A percentile compares a stretch with the other conserved stretches of the same genome.
phyloP scores from a whole-genome alignment of 2,113 vertebrate species.

The Nipponia nippon region DNA sequence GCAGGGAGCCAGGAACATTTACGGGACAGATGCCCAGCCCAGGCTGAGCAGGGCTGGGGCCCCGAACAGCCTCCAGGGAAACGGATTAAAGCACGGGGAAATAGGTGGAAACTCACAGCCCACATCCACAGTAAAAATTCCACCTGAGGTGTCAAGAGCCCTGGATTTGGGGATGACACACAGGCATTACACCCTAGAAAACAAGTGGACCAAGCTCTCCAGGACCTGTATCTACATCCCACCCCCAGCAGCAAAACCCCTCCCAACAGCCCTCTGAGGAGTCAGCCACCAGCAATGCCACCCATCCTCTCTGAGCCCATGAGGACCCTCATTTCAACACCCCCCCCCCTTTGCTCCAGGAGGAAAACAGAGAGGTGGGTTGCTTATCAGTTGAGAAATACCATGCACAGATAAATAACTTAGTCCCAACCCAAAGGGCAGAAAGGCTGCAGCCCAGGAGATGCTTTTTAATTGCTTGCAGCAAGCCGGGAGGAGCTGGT shows the following conservation, averaged over 20 bases:
- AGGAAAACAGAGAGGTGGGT: not conserved
- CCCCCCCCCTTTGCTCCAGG: not conserved
- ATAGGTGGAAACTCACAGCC: not conserved
- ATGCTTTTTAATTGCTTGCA: not conserved
- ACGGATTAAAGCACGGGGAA: not conserved
- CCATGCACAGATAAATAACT: not conserved
- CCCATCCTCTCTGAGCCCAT: fast-evolving
- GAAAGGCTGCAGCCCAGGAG: not conserved
- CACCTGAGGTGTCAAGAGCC: fast-evolving
- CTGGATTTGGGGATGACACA: not conserved
- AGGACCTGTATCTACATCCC: not conserved
- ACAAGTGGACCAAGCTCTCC: not conserved
- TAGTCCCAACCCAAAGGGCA: not conserved
- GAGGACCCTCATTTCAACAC: not conserved
- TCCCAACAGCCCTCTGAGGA: not conserved
- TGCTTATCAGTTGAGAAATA: not conserved
- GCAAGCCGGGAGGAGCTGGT: not conserved
- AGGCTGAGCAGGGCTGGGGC: not conserved
- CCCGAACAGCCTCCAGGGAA: not conserved
- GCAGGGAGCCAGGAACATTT: not conserved
- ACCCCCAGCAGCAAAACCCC: not conserved
- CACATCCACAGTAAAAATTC: not conserved
- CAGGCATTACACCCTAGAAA: fast-evolving
- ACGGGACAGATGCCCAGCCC: not conserved
- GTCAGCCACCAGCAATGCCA: not conserved